Evolutionary conservation across 1,140 invertebrate species (phyloP).

Genomic region (Drosophila mauritiana): DNA sequence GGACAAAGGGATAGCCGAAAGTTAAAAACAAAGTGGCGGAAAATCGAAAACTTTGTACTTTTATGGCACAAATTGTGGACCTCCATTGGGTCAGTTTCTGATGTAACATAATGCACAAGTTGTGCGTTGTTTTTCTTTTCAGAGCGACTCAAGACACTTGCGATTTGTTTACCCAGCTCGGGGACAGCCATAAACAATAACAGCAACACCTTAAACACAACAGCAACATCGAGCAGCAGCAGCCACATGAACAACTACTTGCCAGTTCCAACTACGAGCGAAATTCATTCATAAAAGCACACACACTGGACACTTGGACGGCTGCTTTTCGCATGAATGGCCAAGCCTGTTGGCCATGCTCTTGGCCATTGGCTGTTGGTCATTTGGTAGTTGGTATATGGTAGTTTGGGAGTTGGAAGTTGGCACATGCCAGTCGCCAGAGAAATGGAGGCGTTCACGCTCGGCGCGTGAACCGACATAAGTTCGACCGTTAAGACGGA

Average conservation of each 20-base stretch:
- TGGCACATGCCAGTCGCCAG: slow-evolving; percentile 44
- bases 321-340: slow-evolving; percentile 74
- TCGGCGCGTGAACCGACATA: slow-evolving; percentile 69
- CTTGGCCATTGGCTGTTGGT: slow-evolving; percentile 20
- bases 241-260: slow-evolving; percentile 39
- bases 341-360: slow-evolving; percentile 53
- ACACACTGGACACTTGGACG: slow-evolving; percentile 62
- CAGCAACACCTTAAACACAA: slow-evolving; percentile 45
- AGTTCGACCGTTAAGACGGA: slow-evolving; percentile 65
- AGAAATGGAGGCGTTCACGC: slow-evolving; percentile 46
- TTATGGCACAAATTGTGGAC: slow-evolving; percentile 25
- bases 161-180: slow-evolving; percentile 66
- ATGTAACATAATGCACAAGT: slow-evolving; percentile 59
- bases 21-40: not conserved
- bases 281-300: slow-evolving; percentile 77
- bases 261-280: slow-evolving; percentile 57
- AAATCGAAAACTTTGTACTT: slow-evolving; percentile 10
- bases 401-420: slow-evolving; percentile 30
- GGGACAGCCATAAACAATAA: slow-evolving; percentile 54
- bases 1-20: not conserved
- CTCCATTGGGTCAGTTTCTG: slow-evolving; percentile 36
- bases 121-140: slow-evolving; percentile 56
- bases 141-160: slow-evolving; percentile 46
- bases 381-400: slow-evolving; percentile 7
- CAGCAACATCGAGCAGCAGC: slow-evolving; percentile 33